phyloP scores from a whole-genome alignment of 2,797 vertebrate species.

The Xerus rutilus region DNA sequence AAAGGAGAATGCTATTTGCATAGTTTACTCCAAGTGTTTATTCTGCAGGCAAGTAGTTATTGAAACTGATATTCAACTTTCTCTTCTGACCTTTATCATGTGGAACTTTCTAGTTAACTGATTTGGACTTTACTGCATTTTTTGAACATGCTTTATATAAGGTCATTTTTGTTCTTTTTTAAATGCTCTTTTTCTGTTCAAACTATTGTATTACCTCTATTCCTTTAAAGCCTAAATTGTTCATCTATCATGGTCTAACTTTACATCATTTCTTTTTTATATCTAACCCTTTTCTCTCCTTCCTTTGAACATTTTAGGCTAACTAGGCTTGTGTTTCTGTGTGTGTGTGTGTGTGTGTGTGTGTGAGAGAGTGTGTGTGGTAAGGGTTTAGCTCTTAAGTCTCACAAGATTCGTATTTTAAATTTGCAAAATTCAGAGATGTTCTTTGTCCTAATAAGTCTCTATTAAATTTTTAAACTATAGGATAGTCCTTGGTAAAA shows the following conservation, averaged over 20 bases:
- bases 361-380: neutral
- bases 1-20: neutral
- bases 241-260: neutral
- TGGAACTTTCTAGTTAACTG: neutral
- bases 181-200: neutral
- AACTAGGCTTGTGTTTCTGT: neutral
- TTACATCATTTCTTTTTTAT: neutral
- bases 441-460: neutral
- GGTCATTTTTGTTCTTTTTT: neutral
- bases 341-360: neutral
- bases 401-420: slow-evolving; percentile 10
- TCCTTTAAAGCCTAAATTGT: neutral
- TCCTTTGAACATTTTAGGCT: neutral
- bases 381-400: neutral
- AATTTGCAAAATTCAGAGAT: slow-evolving; percentile 10
- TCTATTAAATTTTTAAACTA: neutral
- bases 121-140: neutral
- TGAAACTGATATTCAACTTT: neutral
- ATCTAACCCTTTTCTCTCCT: neutral
- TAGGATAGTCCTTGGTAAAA: neutral
- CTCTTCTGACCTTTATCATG: neutral
- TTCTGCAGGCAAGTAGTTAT: neutral
- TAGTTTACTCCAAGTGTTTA: neutral
- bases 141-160: neutral
- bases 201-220: neutral